A percentile compares a stretch with the other conserved stretches of the same genome.
Evolutionary conservation across 2,113 vertebrate species (phyloP).

Genomic region (Chelonoidis abingdonii): DNA sequence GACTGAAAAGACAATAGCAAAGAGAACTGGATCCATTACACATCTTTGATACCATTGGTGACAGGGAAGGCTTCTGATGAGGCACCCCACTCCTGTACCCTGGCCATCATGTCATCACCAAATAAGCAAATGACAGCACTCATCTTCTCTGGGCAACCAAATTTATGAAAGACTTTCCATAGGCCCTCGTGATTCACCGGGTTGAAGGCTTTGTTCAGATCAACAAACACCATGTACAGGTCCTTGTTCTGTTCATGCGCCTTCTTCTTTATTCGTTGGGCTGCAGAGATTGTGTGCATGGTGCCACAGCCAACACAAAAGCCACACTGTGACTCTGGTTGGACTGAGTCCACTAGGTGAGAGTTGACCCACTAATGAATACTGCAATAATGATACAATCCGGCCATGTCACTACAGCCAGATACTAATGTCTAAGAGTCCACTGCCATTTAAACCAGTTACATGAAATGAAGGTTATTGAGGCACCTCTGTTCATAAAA

Average conservation of each 20-base stretch:
- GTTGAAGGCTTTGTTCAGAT: neutral
- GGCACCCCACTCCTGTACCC: neutral
- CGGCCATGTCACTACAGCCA: accelerated
- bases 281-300: too few relatives aligned
- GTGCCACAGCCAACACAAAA: neutral
- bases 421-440: neutral
- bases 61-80: neutral
- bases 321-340: neutral
- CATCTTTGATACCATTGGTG: neutral
- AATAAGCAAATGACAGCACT: neutral
- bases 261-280: neutral
- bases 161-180: neutral
- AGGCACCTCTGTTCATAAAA: neutral
- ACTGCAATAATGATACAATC: neutral
- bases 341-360: neutral
- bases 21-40: neutral
- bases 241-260: neutral
- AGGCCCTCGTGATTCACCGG: too few relatives aligned
- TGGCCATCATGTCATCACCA: neutral
- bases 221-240: neutral
- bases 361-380: neutral
- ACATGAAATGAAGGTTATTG: neutral
- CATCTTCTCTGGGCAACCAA: neutral
- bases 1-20: neutral
- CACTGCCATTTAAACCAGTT: accelerated